phyloP scores from a whole-genome alignment of 2,797 vertebrate species.

The Atherinosoma microstoma region DNA sequence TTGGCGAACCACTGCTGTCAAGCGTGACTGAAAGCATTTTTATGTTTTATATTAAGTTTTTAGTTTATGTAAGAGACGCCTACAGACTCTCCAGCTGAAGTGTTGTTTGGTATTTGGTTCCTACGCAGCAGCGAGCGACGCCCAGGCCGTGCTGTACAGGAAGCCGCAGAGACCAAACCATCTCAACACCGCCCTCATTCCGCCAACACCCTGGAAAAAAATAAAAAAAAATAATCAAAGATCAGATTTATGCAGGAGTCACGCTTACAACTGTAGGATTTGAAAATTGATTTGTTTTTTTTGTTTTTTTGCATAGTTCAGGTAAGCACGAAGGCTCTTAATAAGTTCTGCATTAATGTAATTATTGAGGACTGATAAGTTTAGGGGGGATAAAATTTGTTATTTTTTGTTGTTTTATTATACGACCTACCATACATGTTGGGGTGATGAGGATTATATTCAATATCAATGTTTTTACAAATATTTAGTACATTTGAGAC shows the following conservation, averaged over 20 bases:
- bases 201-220: conserved; percentile 18
- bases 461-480: too few relatives aligned
- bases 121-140: conserved; percentile 57
- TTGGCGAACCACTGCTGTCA: conserved; percentile 78
- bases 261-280: not conserved
- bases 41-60: conserved; percentile 21
- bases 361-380: too few relatives aligned
- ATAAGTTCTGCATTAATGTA: not conserved
- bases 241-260: not conserved
- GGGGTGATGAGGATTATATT: too few relatives aligned
- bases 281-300: not conserved
- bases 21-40: conserved; percentile 77
- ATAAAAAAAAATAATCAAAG: conserved; percentile 7
- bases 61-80: conserved; percentile 54
- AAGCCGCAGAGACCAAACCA: conserved; percentile 40
- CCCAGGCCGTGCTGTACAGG: conserved; percentile 65
- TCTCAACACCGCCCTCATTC: conserved; percentile 23
- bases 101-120: conserved; percentile 20
- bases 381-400: too few relatives aligned
- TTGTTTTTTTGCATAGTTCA: conserved; percentile 8
- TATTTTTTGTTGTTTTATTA: too few relatives aligned
- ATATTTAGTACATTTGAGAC: too few relatives aligned
- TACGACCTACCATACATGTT: too few relatives aligned
- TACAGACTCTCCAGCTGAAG: conserved; percentile 13
- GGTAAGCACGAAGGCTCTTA: not conserved